A percentile compares a stretch with the other conserved stretches of the same genome.
phyloP scores from a whole-genome alignment of 2,113 vertebrate species.

The Petaurus breviceps region DNA sequence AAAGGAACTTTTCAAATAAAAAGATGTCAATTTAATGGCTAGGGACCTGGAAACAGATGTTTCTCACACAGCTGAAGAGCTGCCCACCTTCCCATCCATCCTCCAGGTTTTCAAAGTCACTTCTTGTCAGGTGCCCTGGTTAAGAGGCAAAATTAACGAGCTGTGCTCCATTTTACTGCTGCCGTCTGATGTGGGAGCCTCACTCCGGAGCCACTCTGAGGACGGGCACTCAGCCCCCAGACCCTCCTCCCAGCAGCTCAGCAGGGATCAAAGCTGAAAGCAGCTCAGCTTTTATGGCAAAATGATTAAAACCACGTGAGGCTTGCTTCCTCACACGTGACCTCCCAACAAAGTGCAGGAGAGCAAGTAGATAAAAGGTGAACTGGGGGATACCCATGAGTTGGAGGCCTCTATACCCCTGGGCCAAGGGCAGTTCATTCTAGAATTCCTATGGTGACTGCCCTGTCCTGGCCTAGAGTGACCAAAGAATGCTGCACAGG shows the following conservation, averaged over 20 bases:
- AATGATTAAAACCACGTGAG: conserved; percentile 85
- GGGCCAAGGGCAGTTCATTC: background rate
- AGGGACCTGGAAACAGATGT: conserved; percentile 88
- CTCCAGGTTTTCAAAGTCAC: conserved; percentile 87
- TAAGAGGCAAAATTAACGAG: conserved; percentile 90
- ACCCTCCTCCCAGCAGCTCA: conserved; percentile 77
- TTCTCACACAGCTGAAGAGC: conserved; percentile 79
- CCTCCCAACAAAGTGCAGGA: conserved; percentile 79
- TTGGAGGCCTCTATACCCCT: background rate
- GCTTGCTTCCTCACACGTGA: conserved; percentile 83
- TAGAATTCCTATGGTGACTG: background rate
- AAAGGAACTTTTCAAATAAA: conserved; percentile 89
- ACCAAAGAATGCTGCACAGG: background rate
- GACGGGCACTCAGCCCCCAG: conserved; percentile 79
- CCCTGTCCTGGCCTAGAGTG: background rate
- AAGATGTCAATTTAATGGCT: conserved; percentile 89
- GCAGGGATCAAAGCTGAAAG: conserved; percentile 84
- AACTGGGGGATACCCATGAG: conserved; percentile 52
- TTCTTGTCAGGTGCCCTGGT: conserved; percentile 89
- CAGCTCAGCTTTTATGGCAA: conserved; percentile 83
- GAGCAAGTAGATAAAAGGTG: conserved; percentile 73
- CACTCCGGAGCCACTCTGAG: conserved; percentile 75
- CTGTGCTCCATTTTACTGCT: conserved; percentile 88
- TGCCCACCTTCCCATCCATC: conserved; percentile 77
- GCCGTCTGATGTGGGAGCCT: conserved; percentile 86